Evolutionary conservation across 2,888 invertebrate species (phyloP).

Genomic region (Tipula helvola): DNA sequence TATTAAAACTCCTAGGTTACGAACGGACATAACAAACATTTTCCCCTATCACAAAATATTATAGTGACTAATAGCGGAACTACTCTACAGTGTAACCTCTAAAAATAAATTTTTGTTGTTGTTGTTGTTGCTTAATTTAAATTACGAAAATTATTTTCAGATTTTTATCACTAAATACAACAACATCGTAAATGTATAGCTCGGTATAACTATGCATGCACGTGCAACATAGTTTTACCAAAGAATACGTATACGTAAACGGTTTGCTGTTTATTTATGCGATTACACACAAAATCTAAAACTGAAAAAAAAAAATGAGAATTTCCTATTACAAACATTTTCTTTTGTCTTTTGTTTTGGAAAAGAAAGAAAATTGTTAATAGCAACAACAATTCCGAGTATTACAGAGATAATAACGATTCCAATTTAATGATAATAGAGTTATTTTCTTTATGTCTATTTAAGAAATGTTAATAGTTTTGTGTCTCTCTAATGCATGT

Average conservation of each 20-base stretch:
- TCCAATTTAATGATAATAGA: neutral
- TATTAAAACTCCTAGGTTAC: neutral
- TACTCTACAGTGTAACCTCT: neutral
- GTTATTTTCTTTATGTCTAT: neutral
- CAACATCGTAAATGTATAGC: neutral
- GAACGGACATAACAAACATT: neutral
- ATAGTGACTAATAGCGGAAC: neutral
- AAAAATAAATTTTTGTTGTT: neutral
- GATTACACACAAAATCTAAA: neutral
- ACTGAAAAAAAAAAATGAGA: neutral
- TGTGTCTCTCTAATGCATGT: neutral
- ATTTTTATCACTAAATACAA: neutral
- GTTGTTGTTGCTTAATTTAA: neutral
- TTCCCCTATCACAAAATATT: neutral
- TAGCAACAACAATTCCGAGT: neutral
- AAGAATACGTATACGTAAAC: neutral
- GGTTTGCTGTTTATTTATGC: neutral
- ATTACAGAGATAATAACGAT: neutral
- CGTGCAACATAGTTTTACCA: neutral
- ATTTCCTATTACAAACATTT: neutral
- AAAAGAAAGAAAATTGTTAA: neutral
- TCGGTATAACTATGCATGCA: neutral
- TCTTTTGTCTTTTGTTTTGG: conserved; percentile 4
- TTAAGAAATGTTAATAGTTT: neutral
- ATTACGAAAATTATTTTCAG: neutral